phyloP scores from a whole-genome alignment of 2,113 vertebrate species.

The Pygoscelis adeliae region DNA sequence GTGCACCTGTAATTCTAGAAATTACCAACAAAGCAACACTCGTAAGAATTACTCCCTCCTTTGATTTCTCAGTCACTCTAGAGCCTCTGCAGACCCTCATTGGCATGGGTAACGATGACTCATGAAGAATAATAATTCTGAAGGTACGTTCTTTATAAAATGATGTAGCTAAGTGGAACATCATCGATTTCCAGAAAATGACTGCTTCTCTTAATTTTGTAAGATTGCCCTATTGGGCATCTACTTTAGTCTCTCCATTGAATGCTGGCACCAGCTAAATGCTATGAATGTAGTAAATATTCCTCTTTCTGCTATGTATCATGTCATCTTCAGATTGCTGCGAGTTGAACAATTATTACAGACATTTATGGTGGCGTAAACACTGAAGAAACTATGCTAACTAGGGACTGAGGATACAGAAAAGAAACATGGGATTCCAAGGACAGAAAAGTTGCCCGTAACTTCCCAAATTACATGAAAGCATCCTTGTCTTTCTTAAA shows the following conservation, averaged over 20 bases:
- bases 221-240: neutral
- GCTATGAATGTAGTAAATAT: neutral
- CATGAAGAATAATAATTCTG: neutral
- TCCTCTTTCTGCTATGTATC: neutral
- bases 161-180: neutral
- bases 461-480: neutral
- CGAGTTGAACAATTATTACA: neutral
- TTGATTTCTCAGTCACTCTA: neutral
- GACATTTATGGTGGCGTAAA: neutral
- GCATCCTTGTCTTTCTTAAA: neutral
- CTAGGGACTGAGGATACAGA: neutral
- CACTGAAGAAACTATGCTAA: neutral
- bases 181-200: neutral
- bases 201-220: neutral
- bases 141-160: neutral
- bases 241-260: neutral
- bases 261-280: neutral
- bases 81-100: rapidly evolving
- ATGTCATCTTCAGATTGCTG: neutral
- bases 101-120: neutral
- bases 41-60: neutral
- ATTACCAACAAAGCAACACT: neutral
- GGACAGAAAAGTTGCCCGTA: neutral
- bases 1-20: neutral
- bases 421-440: neutral